Conservation (phyloP, 2,888 invertebrate species). For the Athripsodes cinereus region DNA sequence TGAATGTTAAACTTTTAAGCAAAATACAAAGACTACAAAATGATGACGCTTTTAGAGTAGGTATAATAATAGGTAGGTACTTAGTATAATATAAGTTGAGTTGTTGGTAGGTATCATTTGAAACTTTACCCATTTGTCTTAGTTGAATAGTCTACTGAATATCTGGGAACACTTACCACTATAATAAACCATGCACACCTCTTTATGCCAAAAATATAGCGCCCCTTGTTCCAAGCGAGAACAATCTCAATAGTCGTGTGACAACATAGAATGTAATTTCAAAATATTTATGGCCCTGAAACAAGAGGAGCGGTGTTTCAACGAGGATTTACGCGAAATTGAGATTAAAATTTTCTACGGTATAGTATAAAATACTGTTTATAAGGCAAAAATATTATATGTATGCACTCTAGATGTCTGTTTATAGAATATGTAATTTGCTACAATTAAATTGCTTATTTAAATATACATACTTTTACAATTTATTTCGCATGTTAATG, state of each 20-base stretch:
- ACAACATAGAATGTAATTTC: background rate
- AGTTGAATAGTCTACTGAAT: background rate
- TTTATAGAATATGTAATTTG: too few species aligned
- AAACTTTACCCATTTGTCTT: conserved; percentile 1
- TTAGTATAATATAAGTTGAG: background rate
- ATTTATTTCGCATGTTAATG: too few species aligned
- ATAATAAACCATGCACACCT: too few species aligned
- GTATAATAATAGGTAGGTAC: background rate
- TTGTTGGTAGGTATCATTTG: too few species aligned
- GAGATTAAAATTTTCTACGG: too few species aligned
- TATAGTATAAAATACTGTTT: too few species aligned
- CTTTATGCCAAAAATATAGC: background rate
- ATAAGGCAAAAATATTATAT: too few species aligned
- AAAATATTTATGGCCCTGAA: background rate
- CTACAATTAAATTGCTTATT: too few species aligned
- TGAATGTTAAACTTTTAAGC: background rate
- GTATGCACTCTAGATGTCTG: too few species aligned
- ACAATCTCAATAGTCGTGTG: background rate
- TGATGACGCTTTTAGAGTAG: background rate
- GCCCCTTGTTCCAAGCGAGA: background rate
- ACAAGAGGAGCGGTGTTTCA: background rate
- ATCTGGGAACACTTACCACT: background rate
- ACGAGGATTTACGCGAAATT: background rate
- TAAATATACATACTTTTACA: too few species aligned
- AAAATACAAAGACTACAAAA: background rate